Evolutionary conservation across 2,888 invertebrate genomes (phyloP).

Genomic region (Lymantria monacha): DNA sequence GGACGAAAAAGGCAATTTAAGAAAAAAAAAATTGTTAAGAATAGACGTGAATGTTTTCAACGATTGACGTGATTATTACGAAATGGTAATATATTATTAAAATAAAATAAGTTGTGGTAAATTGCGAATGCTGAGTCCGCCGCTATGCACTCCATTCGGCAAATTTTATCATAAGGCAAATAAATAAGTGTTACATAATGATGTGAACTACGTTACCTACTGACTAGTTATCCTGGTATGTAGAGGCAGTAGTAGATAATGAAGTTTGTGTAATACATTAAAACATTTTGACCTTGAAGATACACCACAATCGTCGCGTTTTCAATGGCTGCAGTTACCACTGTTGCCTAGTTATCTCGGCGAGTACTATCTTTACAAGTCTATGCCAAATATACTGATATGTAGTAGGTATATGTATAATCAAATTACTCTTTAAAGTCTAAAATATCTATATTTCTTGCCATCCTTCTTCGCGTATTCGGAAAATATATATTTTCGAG

Average conservation of each 20-base stretch:
- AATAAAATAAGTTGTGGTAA: constrained; percentile 22
- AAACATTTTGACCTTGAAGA: constrained; percentile 28
- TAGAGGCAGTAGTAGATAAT: constrained; percentile 44
- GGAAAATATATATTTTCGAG: constrained; percentile 67
- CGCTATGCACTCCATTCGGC: constrained; percentile 13
- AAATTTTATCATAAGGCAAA: constrained; percentile 35
- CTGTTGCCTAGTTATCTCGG: constrained; percentile 17
- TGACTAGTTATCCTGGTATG: constrained; percentile 38
- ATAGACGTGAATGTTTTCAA: constrained; percentile 35
- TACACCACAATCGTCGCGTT: constrained; percentile 34
- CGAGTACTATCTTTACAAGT: constrained; percentile 21
- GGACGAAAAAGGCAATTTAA: constrained; percentile 35
- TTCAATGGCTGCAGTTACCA: constrained; percentile 16
- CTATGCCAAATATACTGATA: constrained; percentile 50
- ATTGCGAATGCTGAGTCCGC: constrained; percentile 20
- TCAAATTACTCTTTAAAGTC: constrained; percentile 30
- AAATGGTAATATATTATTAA: constrained; percentile 22
- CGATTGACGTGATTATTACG: constrained; percentile 13
- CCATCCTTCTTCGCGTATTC: constrained; percentile 56
- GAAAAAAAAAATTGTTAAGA: constrained; percentile 26
- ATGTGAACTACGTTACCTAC: constrained; percentile 33
- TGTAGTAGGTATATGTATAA: constrained; percentile 33
- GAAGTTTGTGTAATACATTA: constrained; percentile 41
- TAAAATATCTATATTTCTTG: constrained; percentile 35
- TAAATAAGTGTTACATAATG: constrained; percentile 30